phyloP scores from a whole-genome alignment of 2,113 vertebrate species.

The Brienomyrus brachyistius region DNA sequence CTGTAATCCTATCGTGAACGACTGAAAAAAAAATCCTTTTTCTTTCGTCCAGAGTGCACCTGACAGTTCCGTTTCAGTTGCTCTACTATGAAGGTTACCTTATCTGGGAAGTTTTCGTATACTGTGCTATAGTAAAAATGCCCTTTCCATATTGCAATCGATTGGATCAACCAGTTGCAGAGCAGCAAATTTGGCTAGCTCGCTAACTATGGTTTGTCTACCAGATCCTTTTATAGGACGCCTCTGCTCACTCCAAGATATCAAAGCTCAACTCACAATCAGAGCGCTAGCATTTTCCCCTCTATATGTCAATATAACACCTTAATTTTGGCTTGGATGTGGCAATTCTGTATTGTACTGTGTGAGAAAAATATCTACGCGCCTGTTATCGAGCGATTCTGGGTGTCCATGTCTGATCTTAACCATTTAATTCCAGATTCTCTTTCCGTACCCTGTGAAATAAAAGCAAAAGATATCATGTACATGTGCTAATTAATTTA shows the following conservation, averaged over 20 bases:
- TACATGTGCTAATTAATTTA: not conserved
- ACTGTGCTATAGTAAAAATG: not conserved
- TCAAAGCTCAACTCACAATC: not conserved
- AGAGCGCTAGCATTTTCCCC: not conserved
- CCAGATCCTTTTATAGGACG: not conserved
- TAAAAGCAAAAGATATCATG: not conserved
- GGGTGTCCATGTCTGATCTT: not conserved
- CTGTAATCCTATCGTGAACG: not conserved
- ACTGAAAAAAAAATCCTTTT: not conserved
- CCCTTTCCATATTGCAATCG: not conserved
- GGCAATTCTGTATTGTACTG: not conserved
- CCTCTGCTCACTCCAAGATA: not conserved
- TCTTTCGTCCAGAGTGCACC: not conserved
- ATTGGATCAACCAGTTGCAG: slow-evolving; percentile 7
- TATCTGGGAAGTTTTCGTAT: not conserved
- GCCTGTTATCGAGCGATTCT: not conserved
- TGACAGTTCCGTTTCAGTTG: not conserved
- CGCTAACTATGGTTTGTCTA: not conserved
- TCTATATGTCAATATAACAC: not conserved
- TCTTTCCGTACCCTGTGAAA: not conserved
- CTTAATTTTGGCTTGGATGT: not conserved
- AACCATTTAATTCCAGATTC: not conserved
- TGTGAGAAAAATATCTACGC: not conserved
- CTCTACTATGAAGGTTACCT: not conserved
- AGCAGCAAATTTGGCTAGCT: not conserved